phyloP scores from a whole-genome alignment of 2,113 vertebrate species.

The Aspidoscelis tigris region DNA sequence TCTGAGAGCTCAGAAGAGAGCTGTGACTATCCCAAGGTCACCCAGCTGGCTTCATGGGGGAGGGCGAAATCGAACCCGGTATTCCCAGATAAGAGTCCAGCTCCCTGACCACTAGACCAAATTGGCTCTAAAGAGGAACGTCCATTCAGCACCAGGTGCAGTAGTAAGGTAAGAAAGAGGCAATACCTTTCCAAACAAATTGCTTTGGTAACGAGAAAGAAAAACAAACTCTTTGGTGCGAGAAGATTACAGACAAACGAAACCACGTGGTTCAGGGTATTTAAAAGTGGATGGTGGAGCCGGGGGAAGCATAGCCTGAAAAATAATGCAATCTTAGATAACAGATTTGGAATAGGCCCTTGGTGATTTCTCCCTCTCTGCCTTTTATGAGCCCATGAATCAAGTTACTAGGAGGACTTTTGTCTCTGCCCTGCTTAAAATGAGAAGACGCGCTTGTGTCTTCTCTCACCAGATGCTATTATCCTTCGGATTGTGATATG shows the following conservation, averaged over 20 bases:
- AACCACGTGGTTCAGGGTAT: not conserved
- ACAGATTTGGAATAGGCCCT: not conserved
- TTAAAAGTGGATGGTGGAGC: not conserved
- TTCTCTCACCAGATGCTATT: slow-evolving; percentile 63
- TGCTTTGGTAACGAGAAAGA: not conserved
- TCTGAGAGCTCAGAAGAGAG: too few species aligned
- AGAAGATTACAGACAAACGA: not conserved
- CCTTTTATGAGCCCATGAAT: slow-evolving; percentile 18
- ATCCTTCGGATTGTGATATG: slow-evolving; percentile 66
- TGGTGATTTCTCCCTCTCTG: not conserved
- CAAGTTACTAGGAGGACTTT: not conserved
- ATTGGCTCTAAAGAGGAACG: too few species aligned
- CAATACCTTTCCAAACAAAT: not conserved
- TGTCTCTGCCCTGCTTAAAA: slow-evolving; percentile 8
- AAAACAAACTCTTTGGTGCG: accelerated
- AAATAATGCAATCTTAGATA: not conserved
- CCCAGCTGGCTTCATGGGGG: too few species aligned
- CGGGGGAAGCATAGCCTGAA: not conserved
- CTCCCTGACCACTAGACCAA: too few species aligned
- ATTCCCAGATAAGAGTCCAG: too few species aligned
- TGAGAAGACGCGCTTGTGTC: not conserved
- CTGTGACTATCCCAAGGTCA: too few species aligned
- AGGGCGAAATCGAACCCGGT: too few species aligned
- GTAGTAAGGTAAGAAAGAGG: slow-evolving; percentile 3
- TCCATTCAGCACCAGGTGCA: too few species aligned